phyloP scores from a whole-genome alignment of 2,888 invertebrate species.

The Hypomecis atomaria region DNA sequence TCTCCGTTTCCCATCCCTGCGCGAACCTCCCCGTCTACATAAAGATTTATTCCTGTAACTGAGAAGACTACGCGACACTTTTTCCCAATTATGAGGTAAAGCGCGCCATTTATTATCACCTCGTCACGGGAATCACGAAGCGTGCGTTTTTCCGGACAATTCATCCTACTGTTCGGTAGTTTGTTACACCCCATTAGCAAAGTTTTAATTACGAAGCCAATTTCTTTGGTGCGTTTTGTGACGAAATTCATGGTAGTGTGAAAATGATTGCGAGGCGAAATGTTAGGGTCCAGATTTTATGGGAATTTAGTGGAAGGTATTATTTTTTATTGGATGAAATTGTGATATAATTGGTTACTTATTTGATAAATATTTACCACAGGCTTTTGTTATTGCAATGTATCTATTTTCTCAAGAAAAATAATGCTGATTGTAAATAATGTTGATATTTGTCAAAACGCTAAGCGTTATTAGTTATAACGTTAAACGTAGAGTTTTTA shows the following conservation, averaged over 20 bases:
- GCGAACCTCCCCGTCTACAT: conserved; percentile 67
- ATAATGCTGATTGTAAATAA: no score
- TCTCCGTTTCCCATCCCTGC: conserved; percentile 21
- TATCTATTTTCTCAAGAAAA: no score
- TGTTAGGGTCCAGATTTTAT: not conserved
- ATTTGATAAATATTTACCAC: no score
- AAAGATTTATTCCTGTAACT: conserved; percentile 84
- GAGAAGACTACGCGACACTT: conserved; percentile 82
- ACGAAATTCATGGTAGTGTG: conserved; percentile 9
- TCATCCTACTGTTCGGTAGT: conserved; percentile 32
- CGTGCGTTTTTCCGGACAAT: conserved; percentile 43
- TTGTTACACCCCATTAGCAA: conserved; percentile 40
- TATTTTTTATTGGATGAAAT: not conserved
- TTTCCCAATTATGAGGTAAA: conserved; percentile 83
- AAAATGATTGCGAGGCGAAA: not conserved
- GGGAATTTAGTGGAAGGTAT: not conserved
- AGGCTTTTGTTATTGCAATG: no score
- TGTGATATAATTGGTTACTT: no score
- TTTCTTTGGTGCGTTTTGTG: conserved; percentile 25
- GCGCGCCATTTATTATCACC: conserved; percentile 81
- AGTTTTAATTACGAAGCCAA: conserved; percentile 56
- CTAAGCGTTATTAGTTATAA: no score
- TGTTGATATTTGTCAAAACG: no score
- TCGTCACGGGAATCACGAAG: conserved; percentile 77
- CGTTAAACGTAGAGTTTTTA: no score